Evolutionary conservation across 2,888 invertebrate genomes (phyloP).

Genomic region (Perithous albicinctus): DNA sequence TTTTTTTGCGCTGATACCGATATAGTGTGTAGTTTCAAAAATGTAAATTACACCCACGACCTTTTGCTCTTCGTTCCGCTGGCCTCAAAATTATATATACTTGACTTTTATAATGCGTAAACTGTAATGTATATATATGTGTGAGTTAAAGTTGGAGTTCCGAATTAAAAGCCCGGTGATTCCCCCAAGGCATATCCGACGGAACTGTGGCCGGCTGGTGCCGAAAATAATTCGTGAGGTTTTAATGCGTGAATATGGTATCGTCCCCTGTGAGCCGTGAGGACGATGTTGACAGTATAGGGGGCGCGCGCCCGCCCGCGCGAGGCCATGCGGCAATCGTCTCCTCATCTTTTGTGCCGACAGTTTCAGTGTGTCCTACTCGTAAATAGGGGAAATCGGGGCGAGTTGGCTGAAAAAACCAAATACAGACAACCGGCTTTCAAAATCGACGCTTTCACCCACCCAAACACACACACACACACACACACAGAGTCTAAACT

Average conservation of each 20-base stretch:
- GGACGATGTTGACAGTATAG: conserved; percentile 5
- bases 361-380: neutral
- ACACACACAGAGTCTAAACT: too few species aligned
- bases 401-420: too few species aligned
- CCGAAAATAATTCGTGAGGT: conserved; percentile 73
- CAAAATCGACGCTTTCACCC: too few species aligned
- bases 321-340: conserved; percentile 25
- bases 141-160: conserved; percentile 79
- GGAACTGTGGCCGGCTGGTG: conserved; percentile 80
- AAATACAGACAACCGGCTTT: too few species aligned
- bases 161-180: conserved; percentile 75
- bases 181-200: conserved; percentile 69
- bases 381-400: too few species aligned
- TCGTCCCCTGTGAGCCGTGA: neutral
- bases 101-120: conserved; percentile 14
- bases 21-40: conserved; percentile 12
- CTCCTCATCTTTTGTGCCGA: neutral
- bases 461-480: too few species aligned
- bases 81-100: conserved; percentile 13
- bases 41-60: conserved; percentile 24
- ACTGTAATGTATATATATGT: neutral
- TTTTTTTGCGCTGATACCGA: neutral
- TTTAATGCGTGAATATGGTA: neutral
- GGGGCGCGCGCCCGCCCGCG: too few species aligned
- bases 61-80: conserved; percentile 35